phyloP scores from a whole-genome alignment of 1,140 invertebrate species.

The Cylas formicarius region DNA sequence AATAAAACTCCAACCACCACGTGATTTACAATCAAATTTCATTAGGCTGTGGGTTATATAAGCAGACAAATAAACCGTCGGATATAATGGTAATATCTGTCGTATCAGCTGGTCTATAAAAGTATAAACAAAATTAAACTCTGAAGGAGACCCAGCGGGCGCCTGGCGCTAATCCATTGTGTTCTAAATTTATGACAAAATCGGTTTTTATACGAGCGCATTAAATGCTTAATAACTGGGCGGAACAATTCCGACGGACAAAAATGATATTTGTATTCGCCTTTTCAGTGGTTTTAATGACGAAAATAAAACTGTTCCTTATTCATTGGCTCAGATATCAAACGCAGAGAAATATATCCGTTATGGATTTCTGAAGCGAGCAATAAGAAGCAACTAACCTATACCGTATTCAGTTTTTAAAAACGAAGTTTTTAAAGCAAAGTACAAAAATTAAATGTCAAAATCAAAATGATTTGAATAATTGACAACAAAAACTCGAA shows the following conservation, averaged over 20 bases:
- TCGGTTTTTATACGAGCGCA: constrained; percentile 12
- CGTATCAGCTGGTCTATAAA: constrained; percentile 7
- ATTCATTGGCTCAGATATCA: too few species aligned
- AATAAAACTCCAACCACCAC: too few species aligned
- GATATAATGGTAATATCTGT: constrained; percentile 14
- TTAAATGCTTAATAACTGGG: constrained; percentile 11
- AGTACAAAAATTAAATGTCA: too few species aligned
- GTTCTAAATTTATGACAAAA: constrained; percentile 11
- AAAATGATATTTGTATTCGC: constrained; percentile 14
- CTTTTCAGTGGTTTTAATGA: too few species aligned
- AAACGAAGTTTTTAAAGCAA: too few species aligned
- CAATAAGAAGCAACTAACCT: too few species aligned
- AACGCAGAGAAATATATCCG: too few species aligned
- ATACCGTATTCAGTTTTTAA: too few species aligned
- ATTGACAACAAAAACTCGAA: too few species aligned
- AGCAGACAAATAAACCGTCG: constrained; percentile 8
- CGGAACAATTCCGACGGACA: constrained; percentile 3
- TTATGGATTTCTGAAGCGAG: too few species aligned
- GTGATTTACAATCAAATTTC: constrained; percentile 6
- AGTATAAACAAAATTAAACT: constrained; percentile 15
- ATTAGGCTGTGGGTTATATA: constrained; percentile 7
- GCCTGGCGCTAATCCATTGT: constrained; percentile 12
- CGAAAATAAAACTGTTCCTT: too few species aligned
- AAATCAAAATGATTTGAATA: too few species aligned
- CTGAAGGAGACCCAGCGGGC: constrained; percentile 6